Evolutionary conservation across 2,113 vertebrate species (phyloP).

Genomic region (Etia nguti): DNA sequence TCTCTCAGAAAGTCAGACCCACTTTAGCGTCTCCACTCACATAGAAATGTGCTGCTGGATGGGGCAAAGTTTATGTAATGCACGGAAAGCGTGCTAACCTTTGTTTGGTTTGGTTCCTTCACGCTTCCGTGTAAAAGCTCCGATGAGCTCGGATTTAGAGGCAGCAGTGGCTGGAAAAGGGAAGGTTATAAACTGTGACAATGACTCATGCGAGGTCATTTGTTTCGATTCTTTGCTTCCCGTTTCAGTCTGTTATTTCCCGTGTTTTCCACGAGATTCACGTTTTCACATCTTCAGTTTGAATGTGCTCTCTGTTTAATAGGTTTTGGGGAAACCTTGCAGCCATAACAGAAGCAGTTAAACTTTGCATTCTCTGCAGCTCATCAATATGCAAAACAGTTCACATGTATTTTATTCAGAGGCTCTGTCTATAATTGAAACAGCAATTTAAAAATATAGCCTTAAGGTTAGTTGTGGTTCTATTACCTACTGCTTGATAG

Average conservation of each 20-base stretch:
- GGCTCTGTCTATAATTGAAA: neutral
- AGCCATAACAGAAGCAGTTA: neutral
- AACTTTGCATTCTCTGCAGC: neutral
- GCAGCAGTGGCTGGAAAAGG: neutral
- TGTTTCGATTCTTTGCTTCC: neutral
- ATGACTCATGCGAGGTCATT: neutral
- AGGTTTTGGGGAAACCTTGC: neutral
- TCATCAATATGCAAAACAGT: neutral
- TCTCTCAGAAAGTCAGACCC: neutral
- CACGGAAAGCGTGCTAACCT: neutral
- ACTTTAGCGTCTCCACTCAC: neutral
- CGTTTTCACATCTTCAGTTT: neutral
- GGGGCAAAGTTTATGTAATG: neutral
- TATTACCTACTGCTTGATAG: neutral
- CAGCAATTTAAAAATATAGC: neutral
- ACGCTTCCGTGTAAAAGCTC: neutral
- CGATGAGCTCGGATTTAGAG: neutral
- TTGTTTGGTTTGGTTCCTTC: neutral
- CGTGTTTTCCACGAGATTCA: neutral
- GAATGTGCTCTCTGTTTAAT: fast-evolving
- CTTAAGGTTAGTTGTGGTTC: neutral
- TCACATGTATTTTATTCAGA: neutral
- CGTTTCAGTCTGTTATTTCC: neutral
- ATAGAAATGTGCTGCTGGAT: neutral
- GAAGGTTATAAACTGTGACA: neutral